phyloP scores from a whole-genome alignment of 2,797 vertebrate species.

The Gobio occitaniae region DNA sequence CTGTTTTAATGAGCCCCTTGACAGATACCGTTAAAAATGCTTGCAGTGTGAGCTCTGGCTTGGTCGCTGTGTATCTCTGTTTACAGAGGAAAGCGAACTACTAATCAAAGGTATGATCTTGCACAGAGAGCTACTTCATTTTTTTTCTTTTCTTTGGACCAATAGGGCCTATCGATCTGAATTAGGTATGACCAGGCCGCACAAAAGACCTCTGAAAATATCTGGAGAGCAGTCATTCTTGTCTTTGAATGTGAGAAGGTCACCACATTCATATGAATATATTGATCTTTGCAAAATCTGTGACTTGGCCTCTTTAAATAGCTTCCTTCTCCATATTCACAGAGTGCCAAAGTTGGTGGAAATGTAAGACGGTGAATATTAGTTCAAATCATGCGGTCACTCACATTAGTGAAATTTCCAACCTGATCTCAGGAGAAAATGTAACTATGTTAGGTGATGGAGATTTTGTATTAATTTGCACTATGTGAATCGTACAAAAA shows the following conservation, averaged over 20 bases:
- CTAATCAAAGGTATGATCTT: conserved; percentile 28
- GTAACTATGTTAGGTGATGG: neutral
- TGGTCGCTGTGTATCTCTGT: conserved; percentile 9
- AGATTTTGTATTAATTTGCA: neutral
- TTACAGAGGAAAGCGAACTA: conserved; percentile 8
- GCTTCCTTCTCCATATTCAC: conserved; percentile 17
- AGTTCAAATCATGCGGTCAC: neutral
- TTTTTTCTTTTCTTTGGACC: neutral
- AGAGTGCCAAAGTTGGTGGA: neutral
- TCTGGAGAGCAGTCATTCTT: conserved; percentile 8
- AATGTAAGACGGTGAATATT: neutral
- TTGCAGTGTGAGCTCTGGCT: conserved; percentile 21
- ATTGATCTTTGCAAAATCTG: conserved; percentile 42
- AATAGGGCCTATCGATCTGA: conserved; percentile 29
- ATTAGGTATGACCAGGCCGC: conserved; percentile 9
- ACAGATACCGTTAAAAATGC: conserved; percentile 40
- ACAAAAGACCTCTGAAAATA: conserved; percentile 21
- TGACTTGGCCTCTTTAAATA: conserved; percentile 28
- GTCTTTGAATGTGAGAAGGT: conserved; percentile 50
- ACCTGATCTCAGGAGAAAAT: neutral
- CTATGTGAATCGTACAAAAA: neutral
- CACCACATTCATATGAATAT: conserved; percentile 42
- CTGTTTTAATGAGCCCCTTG: conserved; percentile 56
- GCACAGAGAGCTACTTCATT: neutral
- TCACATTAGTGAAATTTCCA: neutral